Evolutionary conservation across 2,888 invertebrate species (phyloP).

Genomic region (Macaria liturata): DNA sequence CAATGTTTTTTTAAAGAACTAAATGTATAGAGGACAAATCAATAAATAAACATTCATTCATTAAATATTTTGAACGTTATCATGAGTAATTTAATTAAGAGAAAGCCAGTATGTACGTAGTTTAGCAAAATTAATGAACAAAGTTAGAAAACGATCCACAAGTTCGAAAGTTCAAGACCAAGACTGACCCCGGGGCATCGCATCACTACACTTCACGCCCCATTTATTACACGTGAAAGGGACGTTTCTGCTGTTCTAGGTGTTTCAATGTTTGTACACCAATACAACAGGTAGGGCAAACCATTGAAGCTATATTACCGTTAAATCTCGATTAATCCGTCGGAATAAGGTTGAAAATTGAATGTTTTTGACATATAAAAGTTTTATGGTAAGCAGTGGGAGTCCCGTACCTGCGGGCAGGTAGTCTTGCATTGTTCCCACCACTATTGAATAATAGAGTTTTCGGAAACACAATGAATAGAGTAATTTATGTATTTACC

Average conservation of each 20-base stretch:
- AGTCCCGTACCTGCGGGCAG: constrained; percentile 72
- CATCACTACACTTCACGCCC: constrained; percentile 38
- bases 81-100: too few species aligned
- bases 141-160: not conserved
- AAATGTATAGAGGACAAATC: too few species aligned
- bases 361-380: constrained; percentile 54
- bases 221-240: constrained; percentile 37
- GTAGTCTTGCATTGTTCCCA: constrained; percentile 69
- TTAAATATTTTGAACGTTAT: too few species aligned
- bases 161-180: constrained; percentile 20
- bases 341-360: constrained; percentile 8
- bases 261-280: constrained; percentile 69
- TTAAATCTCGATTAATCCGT: constrained; percentile 8
- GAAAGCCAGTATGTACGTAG: too few species aligned
- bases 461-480: constrained; percentile 80
- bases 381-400: constrained; percentile 55
- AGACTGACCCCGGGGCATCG: constrained; percentile 26
- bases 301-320: constrained; percentile 2
- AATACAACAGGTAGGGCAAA: constrained; percentile 71
- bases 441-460: constrained; percentile 76
- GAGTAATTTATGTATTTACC: constrained; percentile 77
- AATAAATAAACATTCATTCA: too few species aligned
- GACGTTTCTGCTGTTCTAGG: constrained; percentile 41
- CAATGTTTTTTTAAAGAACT: too few species aligned
- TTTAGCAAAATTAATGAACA: too few species aligned